Conservation (phyloP, 2,797 vertebrate species). For the Tangara arthus region DNA sequence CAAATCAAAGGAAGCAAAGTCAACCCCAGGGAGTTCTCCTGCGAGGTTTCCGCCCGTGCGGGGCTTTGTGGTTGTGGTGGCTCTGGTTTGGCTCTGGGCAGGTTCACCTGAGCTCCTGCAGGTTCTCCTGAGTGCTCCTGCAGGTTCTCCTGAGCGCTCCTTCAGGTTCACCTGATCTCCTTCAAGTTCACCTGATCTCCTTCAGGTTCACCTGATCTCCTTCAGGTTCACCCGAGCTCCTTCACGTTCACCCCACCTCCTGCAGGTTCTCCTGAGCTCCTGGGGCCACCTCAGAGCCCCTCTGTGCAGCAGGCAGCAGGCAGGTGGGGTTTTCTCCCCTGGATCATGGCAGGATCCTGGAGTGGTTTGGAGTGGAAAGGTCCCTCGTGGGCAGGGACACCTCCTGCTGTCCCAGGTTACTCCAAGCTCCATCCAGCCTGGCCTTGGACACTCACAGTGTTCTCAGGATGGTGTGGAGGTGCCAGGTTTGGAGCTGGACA, state of each 20-base stretch:
- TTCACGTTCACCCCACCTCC: not conserved
- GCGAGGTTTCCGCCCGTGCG: rapidly evolving
- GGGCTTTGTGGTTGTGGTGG: not conserved
- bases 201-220: not conserved
- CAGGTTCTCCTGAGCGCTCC: not conserved
- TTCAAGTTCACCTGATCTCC: not conserved
- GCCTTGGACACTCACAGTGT: rapidly evolving
- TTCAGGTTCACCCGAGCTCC: rapidly evolving
- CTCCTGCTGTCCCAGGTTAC: not conserved
- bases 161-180: not conserved
- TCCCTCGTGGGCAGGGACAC: not conserved
- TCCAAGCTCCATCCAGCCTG: not conserved
- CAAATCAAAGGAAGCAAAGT: not conserved
- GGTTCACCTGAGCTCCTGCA: rapidly evolving
- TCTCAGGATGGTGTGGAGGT: too few species aligned
- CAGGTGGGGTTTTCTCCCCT: not conserved
- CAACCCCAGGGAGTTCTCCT: not conserved
- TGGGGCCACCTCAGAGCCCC: rapidly evolving
- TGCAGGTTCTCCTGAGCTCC: not conserved
- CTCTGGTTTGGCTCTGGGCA: not conserved
- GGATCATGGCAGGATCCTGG: rapidly evolving
- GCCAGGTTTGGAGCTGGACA: not conserved
- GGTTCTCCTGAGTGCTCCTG: rapidly evolving
- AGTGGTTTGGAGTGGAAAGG: not conserved
- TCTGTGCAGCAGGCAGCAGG: rapidly evolving